Evolutionary conservation across 2,888 invertebrate genomes (phyloP), one percentile per base, ranked within the genome.

Genomic region (Mamestra brassicae): DNA sequence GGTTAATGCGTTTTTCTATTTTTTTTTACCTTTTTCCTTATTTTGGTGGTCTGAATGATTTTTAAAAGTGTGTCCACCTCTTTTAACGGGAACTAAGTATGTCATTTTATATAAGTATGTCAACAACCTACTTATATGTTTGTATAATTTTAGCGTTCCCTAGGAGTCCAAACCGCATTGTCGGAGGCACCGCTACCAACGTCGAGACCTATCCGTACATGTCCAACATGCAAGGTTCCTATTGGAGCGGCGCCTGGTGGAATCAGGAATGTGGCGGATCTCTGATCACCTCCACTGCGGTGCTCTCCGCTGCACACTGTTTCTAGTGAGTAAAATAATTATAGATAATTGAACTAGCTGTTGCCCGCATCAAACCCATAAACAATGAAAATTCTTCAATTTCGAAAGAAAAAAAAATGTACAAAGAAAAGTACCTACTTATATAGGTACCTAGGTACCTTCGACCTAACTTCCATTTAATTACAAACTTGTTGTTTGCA

Each of bases 301-400:
- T 94, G 0, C 71, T 93, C 4, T 91, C 94, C 4, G 93, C 94
- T 70, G 92, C 93, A 64, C 93, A 93, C 73, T 94, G 94, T 77
- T 92, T 83, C 81, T 26, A 65, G 94, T 94, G 87, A 87, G 92
- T 90, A 57, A 26, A 65, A 34, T 6, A 58, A 7, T 45, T 26
- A 26, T 26, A 26, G 26, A 26, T 26, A 45, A 45, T 45, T 45
- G 11, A 45, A 45, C 11, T 45, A 10, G 45, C 11, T 42, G 8
- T 4, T 45, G 45, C 45, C 11, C 11, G 11, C 45, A 3, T 45
- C 45, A 11, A 45, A 45, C 45, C 1, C 11, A 45, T 45, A 45
- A 11, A 45, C 11, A 45, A 3, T 10, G 4, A 45, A 45, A 45
- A 45, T 45, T 45, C 45, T 11, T 45, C 11, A 45, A 45, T 45